Evolutionary conservation across 2,888 invertebrate species (phyloP), one percentile per base, ranked within the genome.

Genomic region (Mongoloraphidia duomilia): DNA sequence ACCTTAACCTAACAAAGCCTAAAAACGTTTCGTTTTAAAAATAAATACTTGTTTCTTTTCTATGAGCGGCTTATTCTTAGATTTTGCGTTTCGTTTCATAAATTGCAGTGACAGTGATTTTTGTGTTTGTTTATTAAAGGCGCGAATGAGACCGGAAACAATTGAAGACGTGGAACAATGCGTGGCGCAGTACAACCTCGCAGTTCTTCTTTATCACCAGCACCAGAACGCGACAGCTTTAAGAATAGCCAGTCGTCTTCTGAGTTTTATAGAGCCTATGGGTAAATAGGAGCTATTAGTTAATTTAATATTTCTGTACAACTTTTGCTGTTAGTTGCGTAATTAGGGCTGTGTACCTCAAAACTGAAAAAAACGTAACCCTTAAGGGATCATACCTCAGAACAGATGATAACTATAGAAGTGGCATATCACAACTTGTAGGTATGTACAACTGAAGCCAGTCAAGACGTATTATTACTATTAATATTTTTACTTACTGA

Each of bases 161-260:
- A 61, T 78, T 37, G 81, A 82, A 53, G 80, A 82, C 61, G 75
- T 80, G 5, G 80, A 82, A 56, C 77, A 78, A 58, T 79, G 79
- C 58, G 74, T 79, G 36, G 66, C 84, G 46, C 76, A 80, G 57
- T 90, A 82, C 66, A 90, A 89, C 64, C 84, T 86, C 62, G 86
- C 88, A 9, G 77, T 90, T 3, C 59, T 89, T 37, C 69, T 84
- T 8, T 89, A 82, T 64, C 86, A 88, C 59, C 77, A 81, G 8
- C 76, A 79, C 50, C 84, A 89, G 61, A 87, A 84, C 61, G 77
- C 78, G 45, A 75, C 79, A 54, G 82, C 87, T 10, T 70, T 66
- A 49, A 57, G 60, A 52, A 75, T 82, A 49, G 71, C 81, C 57
- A 78, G 78, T 55, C 75, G 75, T 60, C 68, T 79, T 10, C 77